These are phyloP conservation scores for Erannis defoliaria DNA, from an alignment of 2,888 invertebrate species.

Conservation along the genomic window DNA sequence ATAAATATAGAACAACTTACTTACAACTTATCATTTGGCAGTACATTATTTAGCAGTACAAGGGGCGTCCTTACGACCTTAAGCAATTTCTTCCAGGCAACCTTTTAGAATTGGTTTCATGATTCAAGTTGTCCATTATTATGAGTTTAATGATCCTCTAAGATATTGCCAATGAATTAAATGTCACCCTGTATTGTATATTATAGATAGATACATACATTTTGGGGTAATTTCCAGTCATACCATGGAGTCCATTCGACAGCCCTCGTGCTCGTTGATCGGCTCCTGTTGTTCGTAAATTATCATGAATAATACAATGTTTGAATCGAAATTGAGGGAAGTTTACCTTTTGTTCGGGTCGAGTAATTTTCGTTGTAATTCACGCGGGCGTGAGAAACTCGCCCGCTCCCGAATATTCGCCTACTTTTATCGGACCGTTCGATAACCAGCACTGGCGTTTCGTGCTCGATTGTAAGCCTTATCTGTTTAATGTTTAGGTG, in stretches of 20 bases:
- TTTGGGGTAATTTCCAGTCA: neutral
- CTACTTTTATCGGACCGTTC: constrained; percentile 27
- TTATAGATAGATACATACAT: too few relatives aligned
- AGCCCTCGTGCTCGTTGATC: neutral
- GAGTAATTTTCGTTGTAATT: constrained; percentile 32
- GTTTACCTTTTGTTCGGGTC: constrained; percentile 28
- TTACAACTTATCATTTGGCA: too few relatives aligned
- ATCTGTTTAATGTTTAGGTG: neutral
- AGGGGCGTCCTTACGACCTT: too few relatives aligned
- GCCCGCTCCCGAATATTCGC: constrained; percentile 23
- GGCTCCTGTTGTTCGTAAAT: constrained; percentile 23
- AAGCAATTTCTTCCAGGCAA: too few relatives aligned
- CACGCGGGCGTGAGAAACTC: constrained; percentile 24
- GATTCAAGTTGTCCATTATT: too few relatives aligned
- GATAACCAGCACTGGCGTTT: constrained; percentile 1
- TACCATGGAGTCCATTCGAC: neutral
- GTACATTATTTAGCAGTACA: too few relatives aligned
- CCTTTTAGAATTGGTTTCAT: too few relatives aligned
- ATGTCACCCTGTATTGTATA: too few relatives aligned
- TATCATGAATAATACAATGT: constrained; percentile 26
- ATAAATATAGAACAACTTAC: too few relatives aligned
- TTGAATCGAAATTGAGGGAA: constrained; percentile 23
- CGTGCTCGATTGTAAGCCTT: constrained; percentile 4
- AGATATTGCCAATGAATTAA: too few relatives aligned
- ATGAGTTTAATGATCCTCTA: too few relatives aligned